Percentiles rank a stretch among this genome's conserved stretches.
These are phyloP conservation scores for Eupeodes latifasciatus DNA, from an alignment of 2,888 invertebrate genomes.

Conservation along the genomic window DNA sequence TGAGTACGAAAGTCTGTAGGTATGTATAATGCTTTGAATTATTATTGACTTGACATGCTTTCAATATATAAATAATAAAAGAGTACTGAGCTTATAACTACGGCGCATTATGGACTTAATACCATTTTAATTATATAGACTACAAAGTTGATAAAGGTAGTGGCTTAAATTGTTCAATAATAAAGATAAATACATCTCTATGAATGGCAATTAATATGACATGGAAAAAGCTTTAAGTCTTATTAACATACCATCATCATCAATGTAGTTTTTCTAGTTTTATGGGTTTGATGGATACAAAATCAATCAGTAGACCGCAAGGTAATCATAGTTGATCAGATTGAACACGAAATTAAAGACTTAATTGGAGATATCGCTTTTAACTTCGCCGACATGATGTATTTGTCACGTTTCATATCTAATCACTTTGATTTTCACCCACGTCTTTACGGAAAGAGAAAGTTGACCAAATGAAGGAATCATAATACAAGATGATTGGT, in stretches of 20 bases:
- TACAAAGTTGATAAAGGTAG: neutral
- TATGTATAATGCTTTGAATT: neutral
- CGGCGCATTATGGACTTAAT: neutral
- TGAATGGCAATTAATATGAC: neutral
- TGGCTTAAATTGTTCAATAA: neutral
- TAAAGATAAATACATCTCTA: neutral
- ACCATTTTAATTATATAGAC: slow-evolving; percentile 4
- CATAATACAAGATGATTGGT: too few relatives aligned
- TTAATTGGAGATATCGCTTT: too few relatives aligned
- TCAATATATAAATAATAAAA: slow-evolving; percentile 20
- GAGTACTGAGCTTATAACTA: neutral
- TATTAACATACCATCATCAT: neutral
- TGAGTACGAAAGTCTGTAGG: neutral
- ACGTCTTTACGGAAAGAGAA: too few relatives aligned
- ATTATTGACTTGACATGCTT: slow-evolving; percentile 17
- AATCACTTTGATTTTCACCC: too few relatives aligned
- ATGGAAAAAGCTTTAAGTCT: neutral
- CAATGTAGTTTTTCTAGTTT: too few relatives aligned
- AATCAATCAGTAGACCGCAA: too few relatives aligned
- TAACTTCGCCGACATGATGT: too few relatives aligned
- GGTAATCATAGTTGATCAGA: too few relatives aligned
- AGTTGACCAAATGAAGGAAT: too few relatives aligned
- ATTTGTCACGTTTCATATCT: too few relatives aligned
- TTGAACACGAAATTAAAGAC: too few relatives aligned
- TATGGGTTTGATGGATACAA: too few relatives aligned